Conservation (phyloP, 2,888 invertebrate species). For the Acleris laterana region DNA sequence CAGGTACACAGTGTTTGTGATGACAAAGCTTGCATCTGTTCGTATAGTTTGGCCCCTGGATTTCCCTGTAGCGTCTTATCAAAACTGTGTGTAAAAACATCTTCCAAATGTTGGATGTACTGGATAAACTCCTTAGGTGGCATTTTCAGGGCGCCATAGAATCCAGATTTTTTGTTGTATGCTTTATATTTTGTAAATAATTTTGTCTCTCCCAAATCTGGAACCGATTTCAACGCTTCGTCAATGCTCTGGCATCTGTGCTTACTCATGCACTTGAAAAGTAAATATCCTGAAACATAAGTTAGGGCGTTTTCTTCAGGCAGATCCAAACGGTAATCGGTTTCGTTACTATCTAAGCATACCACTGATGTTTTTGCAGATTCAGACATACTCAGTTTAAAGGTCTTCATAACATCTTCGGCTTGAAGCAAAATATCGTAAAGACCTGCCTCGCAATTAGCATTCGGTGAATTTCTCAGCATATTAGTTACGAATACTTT, state of each 20-base stretch:
- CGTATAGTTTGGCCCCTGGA: not conserved
- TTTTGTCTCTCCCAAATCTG: not conserved
- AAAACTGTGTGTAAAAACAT: conserved; percentile 17
- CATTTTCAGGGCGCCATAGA: conserved; percentile 27
- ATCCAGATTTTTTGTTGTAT: conserved; percentile 17
- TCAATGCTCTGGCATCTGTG: conserved; percentile 12
- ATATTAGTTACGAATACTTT: conserved; percentile 36
- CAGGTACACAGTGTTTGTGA: conserved; percentile 28
- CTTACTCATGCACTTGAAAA: conserved; percentile 31
- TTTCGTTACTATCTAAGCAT: conserved; percentile 12
- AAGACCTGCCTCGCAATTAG: conserved; percentile 30
- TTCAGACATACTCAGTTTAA: not conserved
- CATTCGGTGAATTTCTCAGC: conserved; percentile 26
- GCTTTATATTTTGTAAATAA: conserved; percentile 5
- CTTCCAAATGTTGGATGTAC: conserved; percentile 25
- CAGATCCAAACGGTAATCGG: conserved; percentile 34
- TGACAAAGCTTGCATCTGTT: not conserved
- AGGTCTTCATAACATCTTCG: conserved; percentile 23
- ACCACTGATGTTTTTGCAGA: not conserved
- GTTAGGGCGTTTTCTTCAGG: conserved; percentile 35
- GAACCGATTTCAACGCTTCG: conserved; percentile 1
- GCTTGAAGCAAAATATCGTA: conserved; percentile 24
- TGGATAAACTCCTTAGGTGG: conserved; percentile 24
- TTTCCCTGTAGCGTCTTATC: conserved; percentile 6
- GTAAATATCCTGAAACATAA: conserved; percentile 32